Evolutionary conservation across 2,888 invertebrate genomes (phyloP), one percentile per base, ranked within the genome.

Genomic region (Ephialtes manifestator): DNA sequence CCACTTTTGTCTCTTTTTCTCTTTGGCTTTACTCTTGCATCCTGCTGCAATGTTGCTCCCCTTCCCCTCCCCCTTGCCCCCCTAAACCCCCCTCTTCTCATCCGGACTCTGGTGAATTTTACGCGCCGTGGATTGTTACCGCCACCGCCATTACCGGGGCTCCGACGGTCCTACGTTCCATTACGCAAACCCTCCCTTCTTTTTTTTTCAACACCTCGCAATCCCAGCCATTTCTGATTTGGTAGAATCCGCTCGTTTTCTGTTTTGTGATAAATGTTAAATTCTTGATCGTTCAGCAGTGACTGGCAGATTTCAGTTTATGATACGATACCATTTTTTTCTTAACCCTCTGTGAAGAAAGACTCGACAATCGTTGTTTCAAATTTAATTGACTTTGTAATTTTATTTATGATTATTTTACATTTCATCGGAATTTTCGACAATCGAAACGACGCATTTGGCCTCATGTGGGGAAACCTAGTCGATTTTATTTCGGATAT

Each of bases 1-100:
- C 65, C 67, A 51, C 75, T 48, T 51, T 67, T 43, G 53, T 65
- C 71, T 74, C 81, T 60, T 79, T 80, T 81, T 80, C 76, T 11
- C 70, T 53, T 70, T 46, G 35, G 51, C 43, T 15, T 43, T 55
- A 18, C 28, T n/a, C 48, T 53, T 65, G 18, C 31, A 51, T 58
- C 46, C 68, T 68, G 39, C 31, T 60, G 18, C 28, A 39, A 15
- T 58, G 43, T 48, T 18, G 43, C 58, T 11, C 31, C 28, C 15
- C 71, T n/a, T n/a, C 39, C 46, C 18, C 4, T 15, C 53, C 63
- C 46, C 53, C n/a, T 18, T 39, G 11, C 48, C 63, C n/a, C 0
- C 60, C 74, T 18, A n/a, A n/a, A n/a, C n/a, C n/a, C n/a, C n/a
- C n/a, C n/a, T n/a, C n/a, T n/a, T n/a, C n/a, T 46, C 31, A 18